A percentile compares a stretch with the other conserved stretches of the same genome.
These are phyloP conservation scores for Paradoxurus hermaphroditus DNA, from an alignment of 2,113 vertebrate genomes.

Conservation along the genomic window DNA sequence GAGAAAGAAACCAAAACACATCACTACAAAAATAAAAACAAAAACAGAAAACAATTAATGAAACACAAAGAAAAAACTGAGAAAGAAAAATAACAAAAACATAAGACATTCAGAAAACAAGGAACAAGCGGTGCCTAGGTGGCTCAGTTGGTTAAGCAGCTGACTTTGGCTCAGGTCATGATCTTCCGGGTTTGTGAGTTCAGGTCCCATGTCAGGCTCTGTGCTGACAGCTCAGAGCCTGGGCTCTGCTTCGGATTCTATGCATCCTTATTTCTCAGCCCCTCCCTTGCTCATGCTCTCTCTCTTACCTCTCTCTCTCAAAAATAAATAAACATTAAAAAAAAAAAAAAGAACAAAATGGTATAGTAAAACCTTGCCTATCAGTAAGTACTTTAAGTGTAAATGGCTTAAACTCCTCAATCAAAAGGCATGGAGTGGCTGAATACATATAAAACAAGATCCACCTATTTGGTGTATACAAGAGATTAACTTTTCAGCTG, in stretches of 20 bases:
- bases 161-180: too few species aligned
- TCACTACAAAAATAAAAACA: neutral
- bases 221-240: too few species aligned
- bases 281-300: too few species aligned
- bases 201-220: too few species aligned
- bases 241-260: too few species aligned
- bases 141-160: too few species aligned
- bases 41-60: neutral
- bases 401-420: neutral
- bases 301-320: too few species aligned
- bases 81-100: neutral
- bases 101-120: neutral
- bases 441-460: neutral
- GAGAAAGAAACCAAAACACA: neutral
- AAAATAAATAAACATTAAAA: too few species aligned
- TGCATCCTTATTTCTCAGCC: too few species aligned
- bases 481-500: neutral
- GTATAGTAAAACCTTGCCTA: neutral
- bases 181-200: too few species aligned
- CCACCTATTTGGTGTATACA: neutral
- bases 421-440: neutral
- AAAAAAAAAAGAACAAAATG: neutral
- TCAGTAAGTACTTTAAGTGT: neutral
- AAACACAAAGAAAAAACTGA: neutral
- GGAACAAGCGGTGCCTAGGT: too few species aligned